Conservation (phyloP, 2,888 invertebrate species). For the Nephrotoma flavescens region DNA sequence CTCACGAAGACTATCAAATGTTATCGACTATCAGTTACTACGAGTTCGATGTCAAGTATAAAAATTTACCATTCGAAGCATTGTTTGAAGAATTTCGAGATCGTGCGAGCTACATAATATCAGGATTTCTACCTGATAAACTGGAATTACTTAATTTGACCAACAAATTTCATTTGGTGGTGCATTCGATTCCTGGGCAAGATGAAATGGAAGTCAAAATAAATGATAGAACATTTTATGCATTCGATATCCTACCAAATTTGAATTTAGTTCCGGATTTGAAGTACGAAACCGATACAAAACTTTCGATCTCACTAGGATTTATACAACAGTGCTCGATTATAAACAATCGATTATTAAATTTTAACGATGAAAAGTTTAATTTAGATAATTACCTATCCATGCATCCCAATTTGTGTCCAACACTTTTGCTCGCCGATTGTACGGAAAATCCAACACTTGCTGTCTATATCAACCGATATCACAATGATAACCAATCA, state of each 20-base stretch:
- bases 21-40: conserved; percentile 29
- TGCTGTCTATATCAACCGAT: conserved; percentile 24
- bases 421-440: conserved; percentile 23
- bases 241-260: neutral
- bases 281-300: neutral
- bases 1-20: conserved; percentile 28
- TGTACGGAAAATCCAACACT: conserved; percentile 27
- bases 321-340: conserved; percentile 21
- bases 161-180: conserved; percentile 23
- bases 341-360: conserved; percentile 28
- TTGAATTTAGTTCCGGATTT: neutral
- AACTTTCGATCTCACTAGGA: neutral
- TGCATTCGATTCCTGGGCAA: conserved; percentile 26
- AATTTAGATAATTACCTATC: conserved; percentile 15
- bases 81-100: conserved; percentile 27
- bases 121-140: conserved; percentile 25
- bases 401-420: conserved; percentile 7
- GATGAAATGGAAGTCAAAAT: neutral
- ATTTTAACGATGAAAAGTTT: conserved; percentile 28
- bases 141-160: conserved; percentile 26
- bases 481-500: conserved; percentile 9
- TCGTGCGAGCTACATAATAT: conserved; percentile 28
- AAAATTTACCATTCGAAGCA: conserved; percentile 25
- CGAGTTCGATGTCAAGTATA: conserved; percentile 25
- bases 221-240: neutral